phyloP scores from a whole-genome alignment of 2,113 vertebrate species.

The Scopus umbretta region DNA sequence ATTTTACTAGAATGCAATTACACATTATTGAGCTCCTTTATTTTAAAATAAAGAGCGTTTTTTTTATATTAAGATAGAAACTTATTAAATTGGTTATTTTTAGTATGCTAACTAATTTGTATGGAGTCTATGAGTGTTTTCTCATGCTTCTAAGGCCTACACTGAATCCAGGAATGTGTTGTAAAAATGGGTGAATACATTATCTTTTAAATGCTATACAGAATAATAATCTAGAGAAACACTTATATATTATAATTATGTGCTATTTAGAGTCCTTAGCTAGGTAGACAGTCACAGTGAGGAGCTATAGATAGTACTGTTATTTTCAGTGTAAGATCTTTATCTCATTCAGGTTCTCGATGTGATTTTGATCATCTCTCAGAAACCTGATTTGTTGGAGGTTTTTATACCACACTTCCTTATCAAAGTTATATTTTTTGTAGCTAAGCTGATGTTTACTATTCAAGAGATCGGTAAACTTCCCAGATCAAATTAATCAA shows the following conservation, averaged over 20 bases:
- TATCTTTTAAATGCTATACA: background rate
- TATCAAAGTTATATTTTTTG: background rate
- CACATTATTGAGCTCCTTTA: background rate
- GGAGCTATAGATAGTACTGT: background rate
- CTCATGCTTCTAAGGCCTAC: background rate
- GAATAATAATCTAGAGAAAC: constrained; percentile 22
- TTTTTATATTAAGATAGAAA: background rate
- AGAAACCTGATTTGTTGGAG: background rate
- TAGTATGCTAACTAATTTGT: background rate
- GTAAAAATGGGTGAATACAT: background rate
- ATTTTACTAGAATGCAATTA: background rate
- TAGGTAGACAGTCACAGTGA: background rate
- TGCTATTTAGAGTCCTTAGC: background rate
- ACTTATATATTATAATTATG: background rate
- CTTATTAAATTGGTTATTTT: background rate
- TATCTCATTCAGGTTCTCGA: background rate
- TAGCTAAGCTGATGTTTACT: background rate
- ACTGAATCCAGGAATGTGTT: background rate
- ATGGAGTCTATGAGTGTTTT: background rate
- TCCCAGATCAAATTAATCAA: constrained; percentile 31
- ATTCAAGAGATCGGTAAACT: constrained; percentile 5
- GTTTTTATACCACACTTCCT: background rate
- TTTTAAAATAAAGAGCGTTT: background rate
- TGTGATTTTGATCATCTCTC: background rate
- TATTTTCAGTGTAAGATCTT: constrained; percentile 21